These are phyloP conservation scores for Elephas maximus DNA, from an alignment of 2,113 vertebrate species.

Conservation along the genomic window DNA sequence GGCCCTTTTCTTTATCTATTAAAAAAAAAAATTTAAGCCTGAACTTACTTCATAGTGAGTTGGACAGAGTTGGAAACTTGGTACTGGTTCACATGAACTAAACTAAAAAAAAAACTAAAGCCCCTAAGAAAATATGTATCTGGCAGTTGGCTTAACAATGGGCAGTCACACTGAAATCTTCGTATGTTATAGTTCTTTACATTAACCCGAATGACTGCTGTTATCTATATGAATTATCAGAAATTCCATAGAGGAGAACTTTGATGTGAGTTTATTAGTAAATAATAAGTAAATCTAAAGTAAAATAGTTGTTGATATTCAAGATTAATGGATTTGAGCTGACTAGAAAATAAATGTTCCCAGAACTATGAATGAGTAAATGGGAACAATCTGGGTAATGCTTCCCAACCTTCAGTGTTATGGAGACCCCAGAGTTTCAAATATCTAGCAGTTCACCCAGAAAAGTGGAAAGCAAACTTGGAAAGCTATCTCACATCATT, in stretches of 20 bases:
- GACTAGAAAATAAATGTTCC: background rate
- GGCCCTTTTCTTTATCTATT: background rate
- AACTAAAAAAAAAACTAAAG: background rate
- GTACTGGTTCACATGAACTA: background rate
- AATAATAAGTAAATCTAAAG: constrained; percentile 43
- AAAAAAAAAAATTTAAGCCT: background rate
- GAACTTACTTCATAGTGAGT: background rate
- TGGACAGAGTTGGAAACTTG: background rate
- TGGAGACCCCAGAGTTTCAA: background rate
- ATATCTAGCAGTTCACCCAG: background rate
- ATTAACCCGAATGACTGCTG: background rate
- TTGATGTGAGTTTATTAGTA: background rate
- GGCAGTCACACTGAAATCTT: background rate
- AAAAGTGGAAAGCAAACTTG: background rate
- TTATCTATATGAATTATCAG: background rate
- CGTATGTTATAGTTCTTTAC: background rate
- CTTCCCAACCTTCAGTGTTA: background rate
- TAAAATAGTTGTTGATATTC: constrained; percentile 51
- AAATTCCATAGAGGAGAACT: background rate
- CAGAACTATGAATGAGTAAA: background rate
- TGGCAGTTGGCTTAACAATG: background rate
- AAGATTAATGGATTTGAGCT: background rate
- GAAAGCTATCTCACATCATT: background rate
- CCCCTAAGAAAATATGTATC: background rate
- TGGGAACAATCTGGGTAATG: background rate